Conservation (phyloP, 2,113 vertebrate species). For the Tenebrosternarchus preto region DNA sequence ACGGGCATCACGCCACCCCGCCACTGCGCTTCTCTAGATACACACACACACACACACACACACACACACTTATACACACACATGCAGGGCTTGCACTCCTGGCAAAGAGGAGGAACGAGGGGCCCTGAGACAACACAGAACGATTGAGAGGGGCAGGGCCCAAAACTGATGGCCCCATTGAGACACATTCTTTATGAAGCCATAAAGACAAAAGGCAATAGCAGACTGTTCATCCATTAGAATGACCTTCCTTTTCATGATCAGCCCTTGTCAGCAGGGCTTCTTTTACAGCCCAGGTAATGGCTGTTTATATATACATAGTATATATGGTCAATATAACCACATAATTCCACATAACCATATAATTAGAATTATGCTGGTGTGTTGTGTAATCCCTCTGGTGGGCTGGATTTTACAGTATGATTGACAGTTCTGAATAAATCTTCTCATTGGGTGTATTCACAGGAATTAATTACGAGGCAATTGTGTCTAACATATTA, state of each 20-base stretch:
- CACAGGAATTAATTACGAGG: constrained; percentile 74
- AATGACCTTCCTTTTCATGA: constrained; percentile 72
- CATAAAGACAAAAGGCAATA: constrained; percentile 66
- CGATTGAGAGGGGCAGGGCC: constrained; percentile 40
- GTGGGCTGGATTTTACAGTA: constrained; percentile 52
- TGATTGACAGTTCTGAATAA: constrained; percentile 73
- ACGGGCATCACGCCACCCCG: constrained; percentile 13
- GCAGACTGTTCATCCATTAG: constrained; percentile 57
- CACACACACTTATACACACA: background rate
- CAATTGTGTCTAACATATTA: constrained; percentile 77
- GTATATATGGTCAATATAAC: constrained; percentile 57
- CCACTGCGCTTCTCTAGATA: constrained; percentile 3
- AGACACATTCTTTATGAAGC: constrained; percentile 74
- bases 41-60: constrained; percentile 1
- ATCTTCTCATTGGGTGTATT: constrained; percentile 71
- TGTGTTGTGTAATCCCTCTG: constrained; percentile 57
- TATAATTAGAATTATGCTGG: constrained; percentile 59
- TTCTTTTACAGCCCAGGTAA: constrained; percentile 65
- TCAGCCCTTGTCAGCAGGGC: constrained; percentile 55
- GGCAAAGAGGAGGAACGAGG: constrained; percentile 20
- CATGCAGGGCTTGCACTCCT: constrained; percentile 1
- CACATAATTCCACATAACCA: constrained; percentile 59
- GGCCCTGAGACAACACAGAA: constrained; percentile 13
- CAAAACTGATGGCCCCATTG: constrained; percentile 53
- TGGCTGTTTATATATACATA: constrained; percentile 68